phyloP scores from a whole-genome alignment of 2,797 vertebrate genomes.

The Acanthurus leucopareius region DNA sequence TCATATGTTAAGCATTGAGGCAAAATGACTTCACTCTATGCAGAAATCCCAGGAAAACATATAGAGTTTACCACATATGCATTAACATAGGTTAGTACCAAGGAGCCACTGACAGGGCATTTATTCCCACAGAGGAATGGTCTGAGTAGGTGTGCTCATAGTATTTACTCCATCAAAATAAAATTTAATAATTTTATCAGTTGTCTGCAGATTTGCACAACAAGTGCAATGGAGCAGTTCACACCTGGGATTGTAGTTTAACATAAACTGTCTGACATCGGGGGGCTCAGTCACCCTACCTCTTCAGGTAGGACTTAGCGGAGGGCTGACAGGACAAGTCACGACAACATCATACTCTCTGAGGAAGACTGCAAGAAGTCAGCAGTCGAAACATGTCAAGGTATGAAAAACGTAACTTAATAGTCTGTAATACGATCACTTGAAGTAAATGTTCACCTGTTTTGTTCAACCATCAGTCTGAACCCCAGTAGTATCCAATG shows the following conservation, averaged over 20 bases:
- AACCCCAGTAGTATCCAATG: not conserved
- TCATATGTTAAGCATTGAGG: too few relatives aligned
- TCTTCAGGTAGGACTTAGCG: too few relatives aligned
- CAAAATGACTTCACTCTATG: not conserved
- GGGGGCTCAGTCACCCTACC: too few relatives aligned
- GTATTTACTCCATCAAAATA: not conserved
- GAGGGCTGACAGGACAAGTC: too few relatives aligned
- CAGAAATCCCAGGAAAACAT: conserved; percentile 5
- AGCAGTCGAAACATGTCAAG: too few relatives aligned
- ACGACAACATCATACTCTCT: too few relatives aligned
- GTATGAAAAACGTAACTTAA: too few relatives aligned
- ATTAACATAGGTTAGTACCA: conserved; percentile 12
- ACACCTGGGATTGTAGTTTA: too few relatives aligned
- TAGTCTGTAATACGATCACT: not conserved
- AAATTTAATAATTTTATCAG: conserved; percentile 3
- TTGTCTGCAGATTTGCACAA: conserved; percentile 6
- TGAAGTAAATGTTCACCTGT: not conserved
- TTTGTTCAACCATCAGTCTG: not conserved
- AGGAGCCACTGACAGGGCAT: conserved; percentile 6
- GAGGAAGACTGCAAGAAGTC: too few relatives aligned
- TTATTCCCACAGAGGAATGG: conserved; percentile 3
- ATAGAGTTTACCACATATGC: conserved; percentile 13
- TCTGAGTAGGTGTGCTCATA: not conserved
- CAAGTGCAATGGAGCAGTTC: not conserved
- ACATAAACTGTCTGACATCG: too few relatives aligned